These are phyloP conservation scores for Lucinisca nassula DNA, from an alignment of 2,888 invertebrate species.

Conservation along the genomic window DNA sequence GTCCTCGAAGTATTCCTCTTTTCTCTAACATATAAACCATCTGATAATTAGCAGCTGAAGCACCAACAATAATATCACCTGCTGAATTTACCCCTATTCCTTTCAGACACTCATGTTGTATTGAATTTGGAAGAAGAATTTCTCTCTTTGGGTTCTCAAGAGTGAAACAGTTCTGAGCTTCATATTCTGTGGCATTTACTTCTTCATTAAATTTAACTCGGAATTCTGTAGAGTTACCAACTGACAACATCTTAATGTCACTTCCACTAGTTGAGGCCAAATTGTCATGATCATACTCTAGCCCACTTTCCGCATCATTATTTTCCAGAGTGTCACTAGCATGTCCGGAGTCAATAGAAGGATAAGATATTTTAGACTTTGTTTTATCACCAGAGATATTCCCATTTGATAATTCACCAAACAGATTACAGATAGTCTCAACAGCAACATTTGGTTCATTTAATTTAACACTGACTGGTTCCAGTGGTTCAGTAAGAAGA, in stretches of 20 bases:
- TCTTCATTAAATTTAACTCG: slow-evolving; percentile 73
- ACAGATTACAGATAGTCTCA: slow-evolving; percentile 82
- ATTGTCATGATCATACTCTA: slow-evolving; percentile 26
- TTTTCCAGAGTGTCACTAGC: slow-evolving; percentile 74
- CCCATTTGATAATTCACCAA: slow-evolving; percentile 76
- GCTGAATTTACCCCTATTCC: slow-evolving; percentile 79
- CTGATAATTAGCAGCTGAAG: slow-evolving; percentile 71
- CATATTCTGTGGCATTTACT: slow-evolving; percentile 71
- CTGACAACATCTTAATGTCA: slow-evolving; percentile 77
- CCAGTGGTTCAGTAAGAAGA: slow-evolving; percentile 65
- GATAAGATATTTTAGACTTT: slow-evolving; percentile 21
- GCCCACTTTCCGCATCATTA: slow-evolving; percentile 62
- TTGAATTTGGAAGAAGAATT: slow-evolving; percentile 75
- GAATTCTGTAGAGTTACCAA: slow-evolving; percentile 74
- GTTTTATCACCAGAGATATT: slow-evolving; percentile 10
- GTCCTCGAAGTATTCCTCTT: slow-evolving; percentile 81
- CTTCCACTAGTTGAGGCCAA: slow-evolving; percentile 60
- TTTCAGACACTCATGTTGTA: slow-evolving; percentile 81
- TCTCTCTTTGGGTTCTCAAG: slow-evolving; percentile 75
- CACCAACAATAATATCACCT: slow-evolving; percentile 82
- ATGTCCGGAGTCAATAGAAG: slow-evolving; percentile 67
- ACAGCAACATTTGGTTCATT: slow-evolving; percentile 79
- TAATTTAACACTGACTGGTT: slow-evolving; percentile 63
- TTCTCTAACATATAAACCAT: slow-evolving; percentile 82
- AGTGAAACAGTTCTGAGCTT: slow-evolving; percentile 69